A percentile compares a stretch with the other conserved stretches of the same genome.
These are phyloP conservation scores for Halichoerus grypus DNA, from an alignment of 2,113 vertebrate genomes.

Conservation along the genomic window DNA sequence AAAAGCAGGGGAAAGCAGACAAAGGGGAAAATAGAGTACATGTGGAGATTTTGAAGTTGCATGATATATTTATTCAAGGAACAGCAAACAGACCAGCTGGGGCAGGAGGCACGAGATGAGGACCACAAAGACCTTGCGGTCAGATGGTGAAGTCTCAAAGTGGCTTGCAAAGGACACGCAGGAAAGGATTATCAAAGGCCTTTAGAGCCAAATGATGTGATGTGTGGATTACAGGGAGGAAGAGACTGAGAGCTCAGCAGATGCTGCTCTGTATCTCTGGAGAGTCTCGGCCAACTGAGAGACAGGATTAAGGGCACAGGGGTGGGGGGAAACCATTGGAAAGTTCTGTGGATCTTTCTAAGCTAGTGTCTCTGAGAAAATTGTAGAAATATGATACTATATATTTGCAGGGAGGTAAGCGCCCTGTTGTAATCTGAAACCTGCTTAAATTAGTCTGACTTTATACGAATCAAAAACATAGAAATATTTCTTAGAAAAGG, in stretches of 20 bases:
- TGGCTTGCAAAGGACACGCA: neutral
- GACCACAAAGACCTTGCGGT: neutral
- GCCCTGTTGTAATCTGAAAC: constrained; percentile 32
- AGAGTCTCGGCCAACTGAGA: neutral
- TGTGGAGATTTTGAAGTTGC: neutral
- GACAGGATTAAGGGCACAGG: neutral
- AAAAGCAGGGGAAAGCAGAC: neutral
- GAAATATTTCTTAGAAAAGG: constrained; percentile 23
- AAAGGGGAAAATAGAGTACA: neutral
- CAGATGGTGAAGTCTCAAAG: neutral
- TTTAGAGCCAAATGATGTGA: neutral
- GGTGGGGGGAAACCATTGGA: neutral
- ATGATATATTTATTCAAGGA: constrained; percentile 28
- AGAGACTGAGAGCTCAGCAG: neutral
- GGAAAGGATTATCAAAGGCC: neutral
- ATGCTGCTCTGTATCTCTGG: neutral
- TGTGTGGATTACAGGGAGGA: neutral
- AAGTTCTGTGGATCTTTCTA: constrained; percentile 22
- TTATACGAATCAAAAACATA: constrained; percentile 41
- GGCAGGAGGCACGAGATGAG: neutral
- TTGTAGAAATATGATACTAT: neutral
- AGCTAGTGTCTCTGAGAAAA: neutral
- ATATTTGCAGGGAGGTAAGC: neutral
- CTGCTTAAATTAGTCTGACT: neutral
- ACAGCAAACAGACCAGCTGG: neutral